Percentiles rank a stretch among this genome's conserved stretches.
Conservation (phyloP, 2,113 vertebrate genomes). For the Pelusios castaneus region DNA sequence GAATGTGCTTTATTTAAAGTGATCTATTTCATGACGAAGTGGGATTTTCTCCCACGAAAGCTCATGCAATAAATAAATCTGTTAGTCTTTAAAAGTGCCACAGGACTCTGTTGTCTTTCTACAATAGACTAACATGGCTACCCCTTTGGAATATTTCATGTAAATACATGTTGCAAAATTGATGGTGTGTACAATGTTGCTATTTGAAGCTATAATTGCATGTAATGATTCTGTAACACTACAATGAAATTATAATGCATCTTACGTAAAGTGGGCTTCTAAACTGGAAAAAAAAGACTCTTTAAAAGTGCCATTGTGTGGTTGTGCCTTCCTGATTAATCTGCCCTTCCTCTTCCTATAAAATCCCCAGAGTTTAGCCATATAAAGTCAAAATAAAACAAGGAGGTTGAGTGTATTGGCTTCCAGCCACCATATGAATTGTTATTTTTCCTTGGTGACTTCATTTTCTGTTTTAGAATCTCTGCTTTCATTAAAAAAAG, state of each 20-base stretch:
- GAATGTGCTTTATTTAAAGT: slow-evolving; percentile 51
- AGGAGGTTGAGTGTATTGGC: neutral
- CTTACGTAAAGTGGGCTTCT: neutral
- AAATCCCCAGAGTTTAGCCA: neutral
- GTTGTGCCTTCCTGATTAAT: neutral
- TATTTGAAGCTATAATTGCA: slow-evolving; percentile 23
- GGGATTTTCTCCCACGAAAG: no score
- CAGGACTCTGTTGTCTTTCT: no score
- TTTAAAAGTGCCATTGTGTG: neutral
- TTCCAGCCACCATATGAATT: neutral
- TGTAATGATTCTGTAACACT: slow-evolving; percentile 34
- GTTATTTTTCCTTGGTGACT: neutral
- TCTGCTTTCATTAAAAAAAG: slow-evolving; percentile 42
- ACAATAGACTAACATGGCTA: no score
- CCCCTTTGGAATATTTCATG: no score
- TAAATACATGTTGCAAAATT: slow-evolving; percentile 24
- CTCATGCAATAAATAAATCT: no score
- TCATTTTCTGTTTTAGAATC: slow-evolving; percentile 4
- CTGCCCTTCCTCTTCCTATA: neutral
- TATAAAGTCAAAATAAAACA: neutral
- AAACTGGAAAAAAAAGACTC: neutral
- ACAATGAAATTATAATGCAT: neutral
- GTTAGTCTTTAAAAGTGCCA: no score
- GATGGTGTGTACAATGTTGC: slow-evolving; percentile 5
- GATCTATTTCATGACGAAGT: slow-evolving; percentile 10